phyloP scores from a whole-genome alignment of 2,113 vertebrate genomes.

The Oryzias javanicus region DNA sequence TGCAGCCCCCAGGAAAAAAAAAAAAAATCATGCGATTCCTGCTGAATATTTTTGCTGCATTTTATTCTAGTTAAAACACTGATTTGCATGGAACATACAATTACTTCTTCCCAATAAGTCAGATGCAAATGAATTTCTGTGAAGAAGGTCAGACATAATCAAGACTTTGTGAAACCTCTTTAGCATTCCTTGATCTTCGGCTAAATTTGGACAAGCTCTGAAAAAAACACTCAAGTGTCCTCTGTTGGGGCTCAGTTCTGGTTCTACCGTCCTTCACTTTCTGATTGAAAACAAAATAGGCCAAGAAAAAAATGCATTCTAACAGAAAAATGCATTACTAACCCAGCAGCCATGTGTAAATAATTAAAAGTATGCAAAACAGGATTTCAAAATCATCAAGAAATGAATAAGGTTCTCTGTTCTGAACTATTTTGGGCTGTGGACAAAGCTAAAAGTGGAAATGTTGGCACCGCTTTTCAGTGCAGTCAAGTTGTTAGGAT shows the following conservation, averaged over 20 bases:
- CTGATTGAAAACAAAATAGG: too few relatives aligned
- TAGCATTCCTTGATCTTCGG: conserved; percentile 20
- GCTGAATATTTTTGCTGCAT: conserved; percentile 54
- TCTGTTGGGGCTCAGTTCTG: conserved; percentile 5
- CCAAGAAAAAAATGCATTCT: background rate
- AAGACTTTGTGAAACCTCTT: conserved; percentile 31
- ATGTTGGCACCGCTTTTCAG: too few relatives aligned
- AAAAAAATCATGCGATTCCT: conserved; percentile 29
- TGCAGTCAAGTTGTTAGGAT: too few relatives aligned
- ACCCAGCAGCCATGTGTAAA: background rate
- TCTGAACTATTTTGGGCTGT: too few relatives aligned
- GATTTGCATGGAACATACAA: conserved; percentile 51
- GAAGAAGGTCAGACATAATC: conserved; percentile 66
- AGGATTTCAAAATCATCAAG: too few relatives aligned
- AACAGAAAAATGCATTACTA: background rate
- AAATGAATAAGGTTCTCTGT: too few relatives aligned
- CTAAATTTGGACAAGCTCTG: conserved; percentile 34
- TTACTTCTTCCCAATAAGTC: conserved; percentile 56
- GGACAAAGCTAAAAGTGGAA: too few relatives aligned
- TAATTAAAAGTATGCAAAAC: too few relatives aligned
- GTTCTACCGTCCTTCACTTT: conserved; percentile 7
- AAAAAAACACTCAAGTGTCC: conserved; percentile 12
- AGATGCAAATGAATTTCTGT: conserved; percentile 59
- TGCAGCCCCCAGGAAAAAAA: conserved; percentile 30
- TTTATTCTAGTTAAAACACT: conserved; percentile 34